These are phyloP conservation scores for Volucella inflata DNA, from an alignment of 2,888 invertebrate species.

Conservation along the genomic window DNA sequence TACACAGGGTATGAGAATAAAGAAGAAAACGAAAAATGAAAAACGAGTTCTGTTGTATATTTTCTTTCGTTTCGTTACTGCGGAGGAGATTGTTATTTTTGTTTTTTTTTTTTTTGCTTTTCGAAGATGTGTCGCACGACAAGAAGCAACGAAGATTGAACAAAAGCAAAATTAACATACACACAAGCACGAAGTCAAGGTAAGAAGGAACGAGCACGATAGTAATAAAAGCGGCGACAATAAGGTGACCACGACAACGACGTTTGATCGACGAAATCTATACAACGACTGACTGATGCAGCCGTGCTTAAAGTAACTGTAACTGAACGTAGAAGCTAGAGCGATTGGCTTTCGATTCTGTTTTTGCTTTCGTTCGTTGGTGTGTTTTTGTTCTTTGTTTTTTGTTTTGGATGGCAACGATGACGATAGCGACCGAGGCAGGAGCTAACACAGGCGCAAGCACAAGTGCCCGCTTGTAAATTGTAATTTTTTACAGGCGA, in stretches of 20 bases:
- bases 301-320: background rate
- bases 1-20: background rate
- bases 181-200: background rate
- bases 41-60: conserved; percentile 15
- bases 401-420: conserved; percentile 37
- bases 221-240: conserved; percentile 15
- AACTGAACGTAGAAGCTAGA: too few relatives aligned
- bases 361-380: background rate
- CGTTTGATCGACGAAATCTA: conserved; percentile 45
- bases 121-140: too few relatives aligned
- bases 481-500: too few relatives aligned
- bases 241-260: conserved; percentile 14
- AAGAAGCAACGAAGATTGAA: too few relatives aligned
- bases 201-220: background rate
- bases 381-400: background rate
- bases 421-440: conserved; percentile 16
- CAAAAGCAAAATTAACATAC: too few relatives aligned
- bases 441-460: too few relatives aligned
- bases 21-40: background rate
- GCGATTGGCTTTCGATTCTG: background rate
- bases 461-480: too few relatives aligned
- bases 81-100: background rate
- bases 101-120: too few relatives aligned
- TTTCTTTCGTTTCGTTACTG: background rate
- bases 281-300: conserved; percentile 50